phyloP scores from a whole-genome alignment of 2,888 invertebrate species.

The Cosmorhoe ocellata region DNA sequence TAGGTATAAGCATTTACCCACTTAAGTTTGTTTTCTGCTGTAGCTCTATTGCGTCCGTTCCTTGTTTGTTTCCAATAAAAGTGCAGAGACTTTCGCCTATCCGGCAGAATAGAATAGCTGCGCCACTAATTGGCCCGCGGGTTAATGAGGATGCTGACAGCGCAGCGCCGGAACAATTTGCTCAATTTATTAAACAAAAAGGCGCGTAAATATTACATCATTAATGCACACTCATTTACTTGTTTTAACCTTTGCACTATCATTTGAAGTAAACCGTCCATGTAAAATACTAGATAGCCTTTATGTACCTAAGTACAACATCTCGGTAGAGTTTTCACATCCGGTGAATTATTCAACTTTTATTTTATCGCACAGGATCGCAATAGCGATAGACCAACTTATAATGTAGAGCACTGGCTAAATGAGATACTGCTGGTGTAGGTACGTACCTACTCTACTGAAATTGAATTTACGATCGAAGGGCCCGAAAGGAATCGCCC shows the following conservation, averaged over 20 bases:
- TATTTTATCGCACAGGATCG: too few relatives aligned
- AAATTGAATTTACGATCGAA: too few relatives aligned
- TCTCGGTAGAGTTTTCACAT: too few relatives aligned
- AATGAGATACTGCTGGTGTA: too few relatives aligned
- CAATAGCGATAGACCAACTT: too few relatives aligned
- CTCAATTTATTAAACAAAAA: slow-evolving; percentile 73
- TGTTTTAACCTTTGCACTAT: slow-evolving; percentile 20
- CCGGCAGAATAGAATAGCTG: slow-evolving; percentile 66
- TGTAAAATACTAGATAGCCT: too few relatives aligned
- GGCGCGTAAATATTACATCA: slow-evolving; percentile 67
- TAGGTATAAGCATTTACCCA: too few relatives aligned
- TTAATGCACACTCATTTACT: slow-evolving; percentile 41
- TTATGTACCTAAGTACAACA: too few relatives aligned
- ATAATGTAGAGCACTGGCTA: too few relatives aligned
- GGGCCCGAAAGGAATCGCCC: too few relatives aligned
- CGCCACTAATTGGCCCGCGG: slow-evolving; percentile 67
- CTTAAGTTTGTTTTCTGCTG: background rate
- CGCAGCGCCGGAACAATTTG: slow-evolving; percentile 76
- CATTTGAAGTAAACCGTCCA: slow-evolving; percentile 7
- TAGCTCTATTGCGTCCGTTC: slow-evolving; percentile 14
- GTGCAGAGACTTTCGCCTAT: slow-evolving; percentile 56
- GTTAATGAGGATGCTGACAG: slow-evolving; percentile 79
- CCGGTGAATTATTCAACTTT: too few relatives aligned
- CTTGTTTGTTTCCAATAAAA: slow-evolving; percentile 31
- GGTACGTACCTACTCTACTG: too few relatives aligned